Evolutionary conservation across 2,113 vertebrate genomes (phyloP).

Genomic region (Hippotragus niger): DNA sequence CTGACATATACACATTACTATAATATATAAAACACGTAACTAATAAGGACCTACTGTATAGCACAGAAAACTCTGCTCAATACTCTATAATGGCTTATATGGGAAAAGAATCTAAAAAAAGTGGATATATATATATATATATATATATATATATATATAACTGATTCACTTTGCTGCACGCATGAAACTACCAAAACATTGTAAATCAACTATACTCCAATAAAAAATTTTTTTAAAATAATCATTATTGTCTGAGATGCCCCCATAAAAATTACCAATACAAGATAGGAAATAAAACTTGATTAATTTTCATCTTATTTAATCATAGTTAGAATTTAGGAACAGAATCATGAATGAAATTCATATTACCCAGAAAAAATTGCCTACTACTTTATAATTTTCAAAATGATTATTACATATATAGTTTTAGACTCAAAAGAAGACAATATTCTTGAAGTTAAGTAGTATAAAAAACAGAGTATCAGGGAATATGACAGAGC

Average conservation of each 20-base stretch:
- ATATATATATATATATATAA: neutral
- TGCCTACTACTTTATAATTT: neutral
- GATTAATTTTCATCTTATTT: neutral
- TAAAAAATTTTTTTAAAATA: neutral
- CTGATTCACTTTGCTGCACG: neutral
- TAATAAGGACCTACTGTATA: neutral
- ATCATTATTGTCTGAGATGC: neutral
- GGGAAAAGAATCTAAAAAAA: neutral
- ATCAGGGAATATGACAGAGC: neutral
- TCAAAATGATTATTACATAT: neutral
- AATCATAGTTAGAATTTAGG: conserved; percentile 22
- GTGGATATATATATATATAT: neutral
- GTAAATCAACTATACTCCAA: neutral
- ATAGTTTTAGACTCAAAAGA: neutral
- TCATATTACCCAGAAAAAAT: neutral
- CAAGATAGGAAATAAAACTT: neutral
- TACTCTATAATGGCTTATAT: neutral
- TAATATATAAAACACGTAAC: neutral
- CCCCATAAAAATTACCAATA: neutral
- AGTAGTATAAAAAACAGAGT: neutral
- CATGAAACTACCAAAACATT: neutral
- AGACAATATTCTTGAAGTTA: neutral
- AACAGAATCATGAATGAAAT: conserved; percentile 39
- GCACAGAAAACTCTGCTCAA: neutral
- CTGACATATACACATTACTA: neutral